These are phyloP conservation scores for Lineus longissimus DNA, from an alignment of 1,140 invertebrate genomes.

Conservation along the genomic window DNA sequence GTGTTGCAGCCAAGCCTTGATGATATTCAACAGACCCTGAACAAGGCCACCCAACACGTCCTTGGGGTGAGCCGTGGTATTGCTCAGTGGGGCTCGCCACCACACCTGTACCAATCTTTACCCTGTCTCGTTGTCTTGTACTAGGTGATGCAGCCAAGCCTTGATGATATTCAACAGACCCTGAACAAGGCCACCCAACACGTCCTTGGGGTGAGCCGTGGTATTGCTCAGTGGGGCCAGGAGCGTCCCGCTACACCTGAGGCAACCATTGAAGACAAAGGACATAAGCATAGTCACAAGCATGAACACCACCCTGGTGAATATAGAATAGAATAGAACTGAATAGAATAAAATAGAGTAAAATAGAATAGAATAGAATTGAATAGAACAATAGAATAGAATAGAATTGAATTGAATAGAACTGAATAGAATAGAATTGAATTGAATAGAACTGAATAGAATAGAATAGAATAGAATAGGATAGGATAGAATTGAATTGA, in stretches of 20 bases:
- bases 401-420: too few relatives aligned
- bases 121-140: too few relatives aligned
- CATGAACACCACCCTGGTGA: not conserved
- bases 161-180: constrained; percentile 86
- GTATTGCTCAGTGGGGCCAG: constrained; percentile 64
- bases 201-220: constrained; percentile 81
- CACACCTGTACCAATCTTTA: not conserved
- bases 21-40: constrained; percentile 81
- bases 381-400: too few relatives aligned
- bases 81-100: too few relatives aligned
- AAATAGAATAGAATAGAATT: too few relatives aligned
- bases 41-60: constrained; percentile 76
- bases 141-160: constrained; percentile 69
- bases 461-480: too few relatives aligned
- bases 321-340: too few relatives aligned
- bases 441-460: too few relatives aligned
- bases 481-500: too few relatives aligned
- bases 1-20: constrained; percentile 81
- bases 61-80: constrained; percentile 84
- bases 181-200: constrained; percentile 75
- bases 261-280: not conserved
- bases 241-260: constrained; percentile 11
- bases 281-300: not conserved
- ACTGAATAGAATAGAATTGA: too few relatives aligned
- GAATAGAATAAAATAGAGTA: too few relatives aligned